Base-by-base conservation (phyloP, 37 sponge, comb jelly and placozoan species). In the Oopsacas minuta region DNA sequence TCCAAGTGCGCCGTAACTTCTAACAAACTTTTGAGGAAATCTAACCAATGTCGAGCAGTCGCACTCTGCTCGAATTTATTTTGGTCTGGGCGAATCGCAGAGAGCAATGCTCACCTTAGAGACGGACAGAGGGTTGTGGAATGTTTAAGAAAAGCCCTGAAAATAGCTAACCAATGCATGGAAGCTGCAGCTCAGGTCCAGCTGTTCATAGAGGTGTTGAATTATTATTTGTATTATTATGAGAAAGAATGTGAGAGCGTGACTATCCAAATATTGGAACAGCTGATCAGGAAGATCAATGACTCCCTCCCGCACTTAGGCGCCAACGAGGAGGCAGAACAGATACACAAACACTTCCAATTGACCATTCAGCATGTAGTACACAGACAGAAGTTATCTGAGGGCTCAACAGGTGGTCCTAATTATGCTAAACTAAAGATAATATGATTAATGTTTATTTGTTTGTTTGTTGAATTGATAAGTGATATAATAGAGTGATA, bases 111-210 rank as follows among this genome's bases (percentile, higher is more conserved):
- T 0, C 82, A n/a, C 20, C 49, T 61, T n/a, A 84, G 81, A 36
- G 85, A 84, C 34, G 87, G 88, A 5, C 95, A 95, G 85, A 53
- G 94, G 35, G 99, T 98, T 34, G 37, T 89, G 83, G 99, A 98
- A 85, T 95, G 99, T 81, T 85, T 98, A 42, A 95, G 93, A 92
- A 98, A 93, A 86, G 83, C 91, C 0, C 90, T 91, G 8, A 91
- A 94, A 37, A 93, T 98, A 37, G 92, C 96, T 39, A 89, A 86
- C 75, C 99, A 98, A 88, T 98, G 99, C 84, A 98, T 98, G 99
- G 99, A 98, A 36, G 82, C 85, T 35, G 52, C 88, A 0, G 99
- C 92, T 30, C 91, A 97, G 85, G 90, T 88, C 1, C 99, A 98
- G 86, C 91, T 98, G 30, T 88, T 91, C 20, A 87, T 94, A 28